Base-by-base conservation (phyloP, 1,140 invertebrate genomes). In the Anastatus disparis region DNA sequence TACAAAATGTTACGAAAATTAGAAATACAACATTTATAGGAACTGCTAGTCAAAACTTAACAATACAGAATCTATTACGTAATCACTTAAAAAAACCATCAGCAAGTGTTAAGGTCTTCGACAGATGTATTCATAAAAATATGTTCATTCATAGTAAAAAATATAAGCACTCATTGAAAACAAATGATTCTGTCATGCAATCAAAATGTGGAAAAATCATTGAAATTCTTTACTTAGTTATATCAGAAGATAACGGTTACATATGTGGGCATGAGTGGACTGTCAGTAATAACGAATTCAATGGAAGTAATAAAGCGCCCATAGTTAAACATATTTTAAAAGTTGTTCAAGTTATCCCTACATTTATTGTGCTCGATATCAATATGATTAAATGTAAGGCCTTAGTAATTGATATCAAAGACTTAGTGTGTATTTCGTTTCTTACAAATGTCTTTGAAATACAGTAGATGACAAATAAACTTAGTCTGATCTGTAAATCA, bases 121-220 rank as follows among this genome's bases (percentile, higher is more conserved):
- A 53, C 15, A 3, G 50, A 26, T 53, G 26, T 27, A 53, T 53
- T 27, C 17, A 27, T 53, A 27, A 53, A 13, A 26, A 7, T n/a
- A 53, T 27, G 26, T 53, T 53, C 27, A 27, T 53, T 13, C 50
- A 53, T 27, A 27, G 22, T n/a, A 24, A 10, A 12, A 24, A 26
- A 3, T 53, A 53, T 24, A 53, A 53, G 8, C 26, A 24, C 12
- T 3, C 15, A 12, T n/a, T n/a, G 12, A 53, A 53, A 53, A 53
- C 26, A 13, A 17, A 53, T 53, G 50, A 53, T 53, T 53, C 50
- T 13, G 50, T 53, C 12, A 53, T 53, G 9, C 50, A 53, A 53
- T 26, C 50, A 13, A 12, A 9, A 26, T 15, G 9, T 53, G 50
- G 26, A 10, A n/a, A 53, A 26, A 53, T 53, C n/a, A 12, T 53